Base-by-base conservation (phyloP, 2,797 vertebrate species). In the Oophaga sylvatica region DNA sequence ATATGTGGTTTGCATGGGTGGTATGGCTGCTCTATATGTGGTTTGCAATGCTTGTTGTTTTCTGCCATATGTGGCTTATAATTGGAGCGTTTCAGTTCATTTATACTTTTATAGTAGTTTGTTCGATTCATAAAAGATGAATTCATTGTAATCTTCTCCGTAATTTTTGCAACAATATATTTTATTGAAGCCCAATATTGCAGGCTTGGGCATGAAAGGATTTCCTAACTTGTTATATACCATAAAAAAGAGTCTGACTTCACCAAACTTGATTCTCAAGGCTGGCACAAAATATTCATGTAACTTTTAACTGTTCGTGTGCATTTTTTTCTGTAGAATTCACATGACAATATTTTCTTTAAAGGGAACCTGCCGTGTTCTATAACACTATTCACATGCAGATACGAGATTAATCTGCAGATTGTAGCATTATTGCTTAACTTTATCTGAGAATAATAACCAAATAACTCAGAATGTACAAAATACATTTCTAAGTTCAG, bases 1-100 rank as follows among this genome's bases (percentile, higher is more conserved):
- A 75, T n/a, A 48, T 75, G 71, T 75, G 71, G 71, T 75, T 75
- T 75, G 19, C 41, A 22, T 75, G 71, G 71, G 71, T 75, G 41
- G 71, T 75, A 75, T 22, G 45, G 19, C 41, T 48, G 9, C 71
- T 75, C 71, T 22, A 41, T 75, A 75, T 75, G 71, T 75, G 71
- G 71, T 75, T 75, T 48, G 35, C 71, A 75, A 2, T 48, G 35
- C 20, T 48, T 75, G 71, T 75, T 75, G 41, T 75, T 75, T 75
- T 75, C 35, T n/a, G 71, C 71, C 71, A 48, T 75, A 48, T 75
- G 71, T 48, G 71, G 41, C 19, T 48, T 75, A 45, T 75, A 75
- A 75, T 75, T 75, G 41, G 41, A 75, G 41, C 35, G 45, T 45
- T 48, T 41, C 35, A 75, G 71, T 75, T 75, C 10, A 75, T 75